A percentile compares a stretch with the other conserved stretches of the same genome.
phyloP scores from a whole-genome alignment of 2,113 vertebrate species.

The Talpa occidentalis region DNA sequence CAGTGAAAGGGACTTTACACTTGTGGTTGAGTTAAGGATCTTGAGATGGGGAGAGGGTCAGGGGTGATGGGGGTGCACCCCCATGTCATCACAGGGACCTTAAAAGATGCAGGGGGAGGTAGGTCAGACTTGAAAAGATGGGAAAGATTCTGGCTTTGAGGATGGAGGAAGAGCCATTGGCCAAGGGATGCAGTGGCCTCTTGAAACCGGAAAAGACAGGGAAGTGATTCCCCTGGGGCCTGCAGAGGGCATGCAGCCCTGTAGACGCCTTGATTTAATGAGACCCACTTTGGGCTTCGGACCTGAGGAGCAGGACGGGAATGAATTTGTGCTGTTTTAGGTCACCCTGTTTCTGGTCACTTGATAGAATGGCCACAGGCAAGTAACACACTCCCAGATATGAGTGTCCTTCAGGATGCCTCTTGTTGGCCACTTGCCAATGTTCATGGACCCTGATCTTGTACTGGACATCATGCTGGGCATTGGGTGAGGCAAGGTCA shows the following conservation, averaged over 20 bases:
- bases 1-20: not conserved
- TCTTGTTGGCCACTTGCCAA: not conserved
- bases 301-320: too few species aligned
- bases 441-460: fast-evolving
- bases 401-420: fast-evolving
- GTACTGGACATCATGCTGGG: not conserved
- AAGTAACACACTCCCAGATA: not conserved
- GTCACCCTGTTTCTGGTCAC: fast-evolving
- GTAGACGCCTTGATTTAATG: not conserved
- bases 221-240: too few species aligned
- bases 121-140: not conserved
- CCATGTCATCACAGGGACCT: not conserved
- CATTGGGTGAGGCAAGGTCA: not conserved
- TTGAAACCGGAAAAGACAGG: too few species aligned
- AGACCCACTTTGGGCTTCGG: not conserved
- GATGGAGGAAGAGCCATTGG: not conserved
- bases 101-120: not conserved
- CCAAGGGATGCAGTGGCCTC: not conserved
- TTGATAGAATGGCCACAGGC: not conserved
- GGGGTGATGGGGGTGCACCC: fast-evolving
- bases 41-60: not conserved
- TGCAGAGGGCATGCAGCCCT: fast-evolving
- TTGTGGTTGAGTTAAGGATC: not conserved
- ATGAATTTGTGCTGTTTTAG: not conserved
- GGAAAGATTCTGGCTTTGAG: not conserved